Evolutionary conservation across 2,113 vertebrate species (phyloP), one percentile per base, ranked within the genome.

Genomic region (Forbesichthys agassizii): DNA sequence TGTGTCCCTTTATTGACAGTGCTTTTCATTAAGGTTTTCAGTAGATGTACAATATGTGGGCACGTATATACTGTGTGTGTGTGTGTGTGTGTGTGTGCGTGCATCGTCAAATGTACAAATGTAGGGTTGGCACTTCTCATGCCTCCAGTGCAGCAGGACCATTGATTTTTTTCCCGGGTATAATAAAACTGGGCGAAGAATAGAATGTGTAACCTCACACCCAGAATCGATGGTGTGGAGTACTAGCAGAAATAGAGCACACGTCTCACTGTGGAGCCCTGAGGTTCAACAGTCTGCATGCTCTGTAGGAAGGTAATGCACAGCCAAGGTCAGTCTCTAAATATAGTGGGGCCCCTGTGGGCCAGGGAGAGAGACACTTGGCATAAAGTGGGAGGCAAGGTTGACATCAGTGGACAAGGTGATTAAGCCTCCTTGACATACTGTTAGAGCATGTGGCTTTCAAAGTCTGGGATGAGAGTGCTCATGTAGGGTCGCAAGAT

Each of bases 161-260:
- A 86, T 85, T 76, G 81, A 83, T 84, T 73, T 80, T 56, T 73
- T 27, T 27, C 27, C 66, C 77, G 68, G 74, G 68, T 82, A 79
- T 81, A 77, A 49, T 48, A 53, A 59, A 58, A 59, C 71, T 16
- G 48, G 51, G 63, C 74, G 65, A 80, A 79, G 69, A 81, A 79
- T 54, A 77, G 60, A 75, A 77, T 74, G 77, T 77, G 74, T 88
- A 83, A 82, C 77, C 56, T 42, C 36, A 69, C 68, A 78, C 71
- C 76, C 66, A 73, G 49, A 88, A 90, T 89, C 86, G 78, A 89
- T 89, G 79, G 33, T 8, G 78, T 78, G 78, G 81, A 82, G 77
- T 82, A 69, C 59, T 66, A 67, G 69, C 59, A 12, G 67, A 66
- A 75, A 55, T 69, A 71, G 74, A 78, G 75, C 66, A 74, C 70